Conservation (phyloP, 1,140 invertebrate species). For the Cyclargus thomasi region DNA sequence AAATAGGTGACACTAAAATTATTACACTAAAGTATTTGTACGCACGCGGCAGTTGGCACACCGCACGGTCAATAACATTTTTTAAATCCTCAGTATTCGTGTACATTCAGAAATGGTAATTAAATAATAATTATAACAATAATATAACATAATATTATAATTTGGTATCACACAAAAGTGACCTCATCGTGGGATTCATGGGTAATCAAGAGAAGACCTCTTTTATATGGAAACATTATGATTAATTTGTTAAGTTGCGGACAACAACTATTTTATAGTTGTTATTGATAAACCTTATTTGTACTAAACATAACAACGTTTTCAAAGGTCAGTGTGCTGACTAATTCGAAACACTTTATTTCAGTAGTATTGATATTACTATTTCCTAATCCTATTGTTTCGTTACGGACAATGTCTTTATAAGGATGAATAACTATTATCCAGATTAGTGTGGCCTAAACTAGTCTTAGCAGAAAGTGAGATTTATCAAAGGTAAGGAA, state of each 20-base stretch:
- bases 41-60: not conserved
- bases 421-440: not conserved
- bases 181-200: too few relatives aligned
- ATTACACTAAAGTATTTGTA: not conserved
- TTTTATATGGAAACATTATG: too few relatives aligned
- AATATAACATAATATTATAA: too few relatives aligned
- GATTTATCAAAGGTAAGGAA: not conserved
- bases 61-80: not conserved
- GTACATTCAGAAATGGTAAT: too few relatives aligned
- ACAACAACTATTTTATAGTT: too few relatives aligned
- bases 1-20: not conserved
- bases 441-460: not conserved
- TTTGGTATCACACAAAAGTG: too few relatives aligned
- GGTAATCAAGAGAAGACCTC: too few relatives aligned
- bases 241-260: too few relatives aligned
- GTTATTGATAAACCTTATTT: too few relatives aligned
- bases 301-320: not conserved
- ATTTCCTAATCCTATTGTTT: not conserved
- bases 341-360: not conserved
- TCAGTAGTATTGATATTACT: not conserved
- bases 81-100: too few relatives aligned
- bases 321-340: not conserved
- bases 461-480: not conserved
- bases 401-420: not conserved
- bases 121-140: too few relatives aligned